phyloP scores from a whole-genome alignment of 2,888 invertebrate species.

The Smittia aterrima region DNA sequence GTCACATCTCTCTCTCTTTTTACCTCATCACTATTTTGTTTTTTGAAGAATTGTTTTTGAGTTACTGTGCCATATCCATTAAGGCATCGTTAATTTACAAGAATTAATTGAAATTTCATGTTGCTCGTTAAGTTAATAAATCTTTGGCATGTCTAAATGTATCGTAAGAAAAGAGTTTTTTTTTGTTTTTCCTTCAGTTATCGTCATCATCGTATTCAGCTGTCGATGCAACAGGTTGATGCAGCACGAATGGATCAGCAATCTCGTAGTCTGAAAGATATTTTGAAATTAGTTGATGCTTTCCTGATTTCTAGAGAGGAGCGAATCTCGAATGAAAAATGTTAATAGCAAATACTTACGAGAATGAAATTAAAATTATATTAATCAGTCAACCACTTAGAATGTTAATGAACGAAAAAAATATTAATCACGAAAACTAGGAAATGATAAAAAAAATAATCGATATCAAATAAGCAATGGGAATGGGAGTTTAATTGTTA shows the following conservation, averaged over 20 bases:
- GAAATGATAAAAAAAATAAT: not conserved
- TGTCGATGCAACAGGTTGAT: conserved; percentile 44
- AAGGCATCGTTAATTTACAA: too few species aligned
- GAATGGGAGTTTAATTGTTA: not conserved
- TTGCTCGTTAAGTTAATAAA: not conserved
- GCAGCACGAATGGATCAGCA: conserved; percentile 24
- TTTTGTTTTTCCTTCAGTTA: not conserved
- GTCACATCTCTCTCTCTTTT: not conserved
- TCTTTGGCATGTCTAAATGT: conserved; percentile 6
- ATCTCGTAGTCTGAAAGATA: conserved; percentile 29
- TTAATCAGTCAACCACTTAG: not conserved
- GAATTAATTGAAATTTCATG: too few species aligned
- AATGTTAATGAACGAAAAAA: not conserved
- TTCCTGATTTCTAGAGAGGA: not conserved
- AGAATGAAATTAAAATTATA: conserved; percentile 10
- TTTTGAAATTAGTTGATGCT: not conserved
- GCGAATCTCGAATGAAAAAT: not conserved
- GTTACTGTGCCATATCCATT: too few species aligned
- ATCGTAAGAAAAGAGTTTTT: not conserved
- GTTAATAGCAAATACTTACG: conserved; percentile 11
- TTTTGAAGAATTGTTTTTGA: too few species aligned
- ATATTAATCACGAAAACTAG: not conserved
- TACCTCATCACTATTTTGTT: not conserved
- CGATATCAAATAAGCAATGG: not conserved
- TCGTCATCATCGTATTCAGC: conserved; percentile 43